These are phyloP conservation scores for Ceratitis capitata DNA, from an alignment of 1,140 invertebrate species.

Conservation along the genomic window DNA sequence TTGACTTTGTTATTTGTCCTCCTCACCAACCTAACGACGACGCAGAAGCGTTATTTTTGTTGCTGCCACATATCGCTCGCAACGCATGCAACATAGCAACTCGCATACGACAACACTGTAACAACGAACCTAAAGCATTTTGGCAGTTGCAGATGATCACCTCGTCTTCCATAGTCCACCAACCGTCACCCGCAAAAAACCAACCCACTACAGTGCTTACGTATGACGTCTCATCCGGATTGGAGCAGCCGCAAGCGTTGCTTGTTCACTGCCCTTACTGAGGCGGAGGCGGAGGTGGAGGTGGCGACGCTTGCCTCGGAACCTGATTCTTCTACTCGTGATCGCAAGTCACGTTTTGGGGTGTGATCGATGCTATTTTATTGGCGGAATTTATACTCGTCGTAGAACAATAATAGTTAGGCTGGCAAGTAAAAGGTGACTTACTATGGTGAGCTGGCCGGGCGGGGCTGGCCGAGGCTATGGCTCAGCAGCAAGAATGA, in stretches of 20 bases:
- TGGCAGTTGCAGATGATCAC: conserved; percentile 14
- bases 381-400: conserved; percentile 47
- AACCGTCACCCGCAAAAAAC: not conserved
- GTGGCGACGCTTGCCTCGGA: not conserved
- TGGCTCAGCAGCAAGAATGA: conserved; percentile 17
- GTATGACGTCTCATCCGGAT: not conserved
- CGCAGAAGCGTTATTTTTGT: not conserved
- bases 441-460: not conserved
- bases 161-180: not conserved
- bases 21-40: not conserved
- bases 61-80: conserved; percentile 2
- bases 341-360: conserved; percentile 48
- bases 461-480: not conserved
- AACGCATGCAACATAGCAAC: not conserved
- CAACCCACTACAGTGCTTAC: not conserved
- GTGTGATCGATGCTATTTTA: conserved; percentile 50
- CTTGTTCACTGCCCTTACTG: not conserved
- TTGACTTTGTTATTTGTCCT: not conserved
- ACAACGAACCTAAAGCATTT: not conserved
- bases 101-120: not conserved
- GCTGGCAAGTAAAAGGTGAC: not conserved
- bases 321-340: conserved; percentile 45
- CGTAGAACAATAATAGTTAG: conserved; percentile 26
- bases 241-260: not conserved
- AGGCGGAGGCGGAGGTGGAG: not conserved